These are phyloP conservation scores for Gopherus evgoodei DNA, from an alignment of 2,113 vertebrate species.

Conservation along the genomic window DNA sequence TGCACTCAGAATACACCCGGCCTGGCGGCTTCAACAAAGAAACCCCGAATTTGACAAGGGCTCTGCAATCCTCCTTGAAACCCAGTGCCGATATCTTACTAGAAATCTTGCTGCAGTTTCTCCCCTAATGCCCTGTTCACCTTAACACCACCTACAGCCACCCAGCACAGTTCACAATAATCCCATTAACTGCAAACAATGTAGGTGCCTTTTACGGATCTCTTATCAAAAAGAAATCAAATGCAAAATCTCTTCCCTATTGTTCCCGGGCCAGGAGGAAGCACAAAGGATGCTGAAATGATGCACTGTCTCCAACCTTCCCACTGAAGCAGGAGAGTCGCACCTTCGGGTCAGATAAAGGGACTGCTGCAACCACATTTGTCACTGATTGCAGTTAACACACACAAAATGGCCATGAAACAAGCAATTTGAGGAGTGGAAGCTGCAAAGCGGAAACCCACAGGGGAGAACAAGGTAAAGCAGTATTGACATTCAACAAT, in stretches of 20 bases:
- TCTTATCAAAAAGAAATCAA: background rate
- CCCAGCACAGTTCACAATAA: background rate
- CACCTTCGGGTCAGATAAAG: background rate
- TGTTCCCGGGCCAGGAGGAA: conserved; percentile 13
- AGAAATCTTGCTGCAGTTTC: background rate
- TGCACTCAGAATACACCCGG: background rate
- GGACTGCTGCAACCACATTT: background rate
- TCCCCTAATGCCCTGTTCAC: background rate
- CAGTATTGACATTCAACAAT: background rate
- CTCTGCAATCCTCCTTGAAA: background rate
- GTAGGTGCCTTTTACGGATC: background rate
- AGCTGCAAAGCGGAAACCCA: background rate
- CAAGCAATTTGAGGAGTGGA: background rate
- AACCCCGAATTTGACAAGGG: background rate
- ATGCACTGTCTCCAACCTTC: background rate
- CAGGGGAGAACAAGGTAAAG: background rate
- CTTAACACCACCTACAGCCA: background rate
- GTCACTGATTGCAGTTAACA: background rate
- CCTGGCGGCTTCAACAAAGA: conserved; percentile 47
- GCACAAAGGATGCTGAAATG: conserved; percentile 56
- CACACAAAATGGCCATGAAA: background rate
- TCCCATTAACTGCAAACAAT: background rate
- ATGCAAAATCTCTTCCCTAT: background rate
- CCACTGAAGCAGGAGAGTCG: background rate
- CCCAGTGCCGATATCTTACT: background rate